phyloP scores from a whole-genome alignment of 2,888 invertebrate species.

The Bombylius major region DNA sequence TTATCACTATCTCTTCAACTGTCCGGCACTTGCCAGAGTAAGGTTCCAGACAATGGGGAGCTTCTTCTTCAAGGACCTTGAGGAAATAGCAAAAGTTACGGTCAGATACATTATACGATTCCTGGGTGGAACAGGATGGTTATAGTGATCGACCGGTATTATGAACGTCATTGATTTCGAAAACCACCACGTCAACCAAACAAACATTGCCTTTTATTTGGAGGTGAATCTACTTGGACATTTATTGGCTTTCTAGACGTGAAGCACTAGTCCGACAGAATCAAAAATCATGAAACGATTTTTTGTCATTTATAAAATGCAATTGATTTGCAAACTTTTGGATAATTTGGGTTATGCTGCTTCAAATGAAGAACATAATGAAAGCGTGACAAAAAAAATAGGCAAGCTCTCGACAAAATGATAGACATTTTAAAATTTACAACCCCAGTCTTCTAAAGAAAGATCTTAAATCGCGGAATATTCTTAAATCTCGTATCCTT shows the following conservation, averaged over 20 bases:
- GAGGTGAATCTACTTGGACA: not conserved
- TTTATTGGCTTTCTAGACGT: not conserved
- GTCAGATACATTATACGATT: no score
- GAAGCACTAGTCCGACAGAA: not conserved
- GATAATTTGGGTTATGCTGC: not conserved
- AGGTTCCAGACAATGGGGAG: no score
- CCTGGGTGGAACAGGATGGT: no score
- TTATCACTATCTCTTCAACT: no score
- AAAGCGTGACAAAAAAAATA: not conserved
- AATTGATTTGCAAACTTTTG: not conserved
- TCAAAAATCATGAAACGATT: not conserved
- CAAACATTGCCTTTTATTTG: not conserved
- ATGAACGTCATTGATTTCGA: no score
- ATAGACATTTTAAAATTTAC: constrained; percentile 2
- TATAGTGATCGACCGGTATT: no score
- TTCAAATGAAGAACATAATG: not conserved
- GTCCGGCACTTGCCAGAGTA: no score
- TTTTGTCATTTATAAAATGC: not conserved
- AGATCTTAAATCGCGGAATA: not conserved
- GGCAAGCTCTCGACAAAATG: not conserved
- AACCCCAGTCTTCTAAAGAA: not conserved
- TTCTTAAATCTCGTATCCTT: not conserved
- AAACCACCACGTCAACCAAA: no score
- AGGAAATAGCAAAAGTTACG: no score
- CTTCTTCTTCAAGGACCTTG: no score